phyloP scores from a whole-genome alignment of 2,888 invertebrate species.

The Hedychridium roseum region DNA sequence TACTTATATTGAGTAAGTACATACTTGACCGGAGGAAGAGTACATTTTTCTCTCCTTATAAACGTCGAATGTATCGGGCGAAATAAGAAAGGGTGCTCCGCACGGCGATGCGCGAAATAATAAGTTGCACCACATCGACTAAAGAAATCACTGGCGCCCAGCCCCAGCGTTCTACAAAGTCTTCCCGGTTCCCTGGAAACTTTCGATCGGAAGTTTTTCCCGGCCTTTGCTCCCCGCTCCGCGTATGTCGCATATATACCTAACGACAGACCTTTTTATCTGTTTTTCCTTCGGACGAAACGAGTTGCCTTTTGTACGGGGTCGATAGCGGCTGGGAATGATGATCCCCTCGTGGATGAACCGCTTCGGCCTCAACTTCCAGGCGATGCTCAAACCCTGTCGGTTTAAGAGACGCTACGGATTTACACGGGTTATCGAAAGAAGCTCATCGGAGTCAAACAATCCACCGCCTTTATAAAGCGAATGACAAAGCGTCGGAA shows the following conservation, averaged over 20 bases:
- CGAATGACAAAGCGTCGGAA: too few species aligned
- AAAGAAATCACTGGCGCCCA: conserved; percentile 48
- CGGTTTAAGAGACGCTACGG: conserved; percentile 33
- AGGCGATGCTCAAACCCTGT: conserved; percentile 17
- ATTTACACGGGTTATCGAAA: too few species aligned
- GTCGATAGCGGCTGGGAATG: conserved; percentile 35
- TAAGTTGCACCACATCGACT: conserved; percentile 16
- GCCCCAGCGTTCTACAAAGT: conserved; percentile 44
- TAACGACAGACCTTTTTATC: conserved; percentile 40
- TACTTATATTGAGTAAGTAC: too few species aligned
- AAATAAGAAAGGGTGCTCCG: too few species aligned
- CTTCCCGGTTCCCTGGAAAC: conserved; percentile 42
- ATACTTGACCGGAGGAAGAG: too few species aligned
- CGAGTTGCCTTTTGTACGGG: conserved; percentile 44
- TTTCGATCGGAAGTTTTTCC: conserved; percentile 45
- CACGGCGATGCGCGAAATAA: neutral
- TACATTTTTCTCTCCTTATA: too few species aligned
- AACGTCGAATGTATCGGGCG: too few species aligned
- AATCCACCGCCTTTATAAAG: too few species aligned
- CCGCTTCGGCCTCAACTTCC: conserved; percentile 18
- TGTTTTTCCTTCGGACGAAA: conserved; percentile 45
- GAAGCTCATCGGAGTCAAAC: too few species aligned
- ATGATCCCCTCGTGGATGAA: conserved; percentile 29
- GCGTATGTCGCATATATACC: conserved; percentile 6
- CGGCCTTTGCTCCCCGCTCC: conserved; percentile 9